A percentile compares a stretch with the other conserved stretches of the same genome.
Evolutionary conservation across 2,888 invertebrate genomes (phyloP).

Genomic region (Cecidostiba fungosa): DNA sequence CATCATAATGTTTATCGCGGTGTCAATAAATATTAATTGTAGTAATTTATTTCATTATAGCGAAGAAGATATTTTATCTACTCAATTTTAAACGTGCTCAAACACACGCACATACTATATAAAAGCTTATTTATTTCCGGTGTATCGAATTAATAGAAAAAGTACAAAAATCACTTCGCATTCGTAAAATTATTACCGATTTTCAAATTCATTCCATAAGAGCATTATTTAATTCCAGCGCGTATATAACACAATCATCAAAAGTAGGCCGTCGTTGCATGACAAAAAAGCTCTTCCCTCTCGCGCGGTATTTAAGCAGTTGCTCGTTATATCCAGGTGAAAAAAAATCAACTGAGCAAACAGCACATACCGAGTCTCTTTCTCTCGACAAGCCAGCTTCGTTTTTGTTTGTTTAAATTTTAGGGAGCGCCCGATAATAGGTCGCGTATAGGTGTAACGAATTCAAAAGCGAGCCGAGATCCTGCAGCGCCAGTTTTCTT

Average conservation of each 20-base stretch:
- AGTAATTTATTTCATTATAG: background rate
- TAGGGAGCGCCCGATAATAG: slow-evolving; percentile 61
- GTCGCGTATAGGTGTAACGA: slow-evolving; percentile 44
- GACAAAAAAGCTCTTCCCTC: slow-evolving; percentile 16
- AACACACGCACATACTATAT: background rate
- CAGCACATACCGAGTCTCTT: slow-evolving; percentile 47
- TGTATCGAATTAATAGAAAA: background rate
- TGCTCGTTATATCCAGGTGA: slow-evolving; percentile 58
- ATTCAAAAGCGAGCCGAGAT: slow-evolving; percentile 15
- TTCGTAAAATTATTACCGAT: background rate
- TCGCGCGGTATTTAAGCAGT: slow-evolving; percentile 51
- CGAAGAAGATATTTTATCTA: background rate
- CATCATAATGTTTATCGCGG: background rate
- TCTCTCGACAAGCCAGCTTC: background rate
- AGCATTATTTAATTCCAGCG: too few species aligned
- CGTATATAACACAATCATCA: background rate
- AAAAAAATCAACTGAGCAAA: slow-evolving; percentile 75
- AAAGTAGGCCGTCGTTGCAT: slow-evolving; percentile 25
- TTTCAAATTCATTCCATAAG: background rate
- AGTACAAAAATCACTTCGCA: too few species aligned
- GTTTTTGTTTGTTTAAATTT: slow-evolving; percentile 66
- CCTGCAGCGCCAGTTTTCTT: slow-evolving; percentile 20
- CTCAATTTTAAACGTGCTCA: background rate
- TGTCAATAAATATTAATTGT: background rate
- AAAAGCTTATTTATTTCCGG: background rate